Percentiles rank a stretch among this genome's conserved stretches.
phyloP scores from a whole-genome alignment of 2,113 vertebrate genomes.

The Rhabdomys dilectus region DNA sequence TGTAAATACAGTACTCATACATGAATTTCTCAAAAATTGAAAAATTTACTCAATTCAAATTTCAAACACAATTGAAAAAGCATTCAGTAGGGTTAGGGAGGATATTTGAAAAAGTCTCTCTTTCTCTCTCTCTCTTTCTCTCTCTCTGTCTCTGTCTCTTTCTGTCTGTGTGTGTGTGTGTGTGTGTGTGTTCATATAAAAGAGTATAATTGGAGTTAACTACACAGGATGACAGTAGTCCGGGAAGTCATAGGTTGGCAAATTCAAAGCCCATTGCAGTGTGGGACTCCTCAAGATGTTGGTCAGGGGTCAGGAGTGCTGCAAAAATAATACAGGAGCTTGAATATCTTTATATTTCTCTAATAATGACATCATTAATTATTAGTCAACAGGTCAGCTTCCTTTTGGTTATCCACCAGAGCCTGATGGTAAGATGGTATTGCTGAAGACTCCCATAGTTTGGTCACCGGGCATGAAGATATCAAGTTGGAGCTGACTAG shows the following conservation, averaged over 20 bases:
- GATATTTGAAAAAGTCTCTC: neutral
- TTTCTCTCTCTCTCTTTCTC: no score
- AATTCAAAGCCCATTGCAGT: neutral
- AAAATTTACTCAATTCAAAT: neutral
- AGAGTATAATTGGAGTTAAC: neutral
- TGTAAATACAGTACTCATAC: neutral
- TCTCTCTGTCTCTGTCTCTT: neutral
- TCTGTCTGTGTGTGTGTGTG: neutral
- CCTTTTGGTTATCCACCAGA: neutral
- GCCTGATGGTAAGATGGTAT: neutral
- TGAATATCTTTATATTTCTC: no score
- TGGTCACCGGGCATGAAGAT: neutral
- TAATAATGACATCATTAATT: no score
- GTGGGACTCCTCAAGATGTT: neutral
- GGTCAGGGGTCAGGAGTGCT: no score
- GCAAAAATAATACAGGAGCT: neutral
- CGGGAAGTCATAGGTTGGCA: neutral
- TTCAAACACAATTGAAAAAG: constrained; percentile 27
- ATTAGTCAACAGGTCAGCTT: no score
- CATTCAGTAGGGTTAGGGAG: neutral
- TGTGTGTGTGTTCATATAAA: neutral
- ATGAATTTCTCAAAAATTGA: neutral
- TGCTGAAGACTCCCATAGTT: neutral
- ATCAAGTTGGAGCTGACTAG: neutral
- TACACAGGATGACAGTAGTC: neutral